phyloP scores from a whole-genome alignment of 2,113 vertebrate genomes.

The Plestiodon gilberti region DNA sequence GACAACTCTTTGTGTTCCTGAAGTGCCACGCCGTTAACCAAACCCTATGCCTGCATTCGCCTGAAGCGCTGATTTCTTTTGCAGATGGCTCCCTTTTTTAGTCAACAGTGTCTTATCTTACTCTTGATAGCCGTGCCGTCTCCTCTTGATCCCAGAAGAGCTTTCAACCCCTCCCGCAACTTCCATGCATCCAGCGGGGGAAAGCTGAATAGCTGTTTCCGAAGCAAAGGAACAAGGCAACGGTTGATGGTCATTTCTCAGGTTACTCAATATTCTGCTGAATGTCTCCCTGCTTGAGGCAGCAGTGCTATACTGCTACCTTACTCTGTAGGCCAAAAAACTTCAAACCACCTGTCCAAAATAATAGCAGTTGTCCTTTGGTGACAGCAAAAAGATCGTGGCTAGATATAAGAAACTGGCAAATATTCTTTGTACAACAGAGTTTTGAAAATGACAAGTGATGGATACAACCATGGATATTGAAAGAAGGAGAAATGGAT shows the following conservation, averaged over 20 bases:
- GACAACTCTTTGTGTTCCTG: neutral
- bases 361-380: neutral
- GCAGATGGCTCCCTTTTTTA: conserved; percentile 36
- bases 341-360: conserved; percentile 5
- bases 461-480: neutral
- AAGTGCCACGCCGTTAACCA: neutral
- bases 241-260: conserved; percentile 35
- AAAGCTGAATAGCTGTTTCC: conserved; percentile 53
- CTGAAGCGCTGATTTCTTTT: conserved; percentile 53
- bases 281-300: conserved; percentile 24
- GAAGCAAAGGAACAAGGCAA: conserved; percentile 14
- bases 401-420: neutral
- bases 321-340: neutral
- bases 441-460: neutral
- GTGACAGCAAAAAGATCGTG: neutral
- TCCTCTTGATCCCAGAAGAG: conserved; percentile 55
- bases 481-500: neutral
- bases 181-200: conserved; percentile 43
- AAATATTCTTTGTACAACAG: neutral
- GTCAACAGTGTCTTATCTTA: conserved; percentile 61
- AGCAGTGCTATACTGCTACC: conserved; percentile 4
- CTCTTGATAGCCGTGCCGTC: conserved; percentile 39
- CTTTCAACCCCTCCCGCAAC: conserved; percentile 50
- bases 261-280: conserved; percentile 46
- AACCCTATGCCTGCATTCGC: conserved; percentile 22